Base-by-base conservation (phyloP, 1,140 invertebrate genomes). In the Nymphalis io region DNA sequence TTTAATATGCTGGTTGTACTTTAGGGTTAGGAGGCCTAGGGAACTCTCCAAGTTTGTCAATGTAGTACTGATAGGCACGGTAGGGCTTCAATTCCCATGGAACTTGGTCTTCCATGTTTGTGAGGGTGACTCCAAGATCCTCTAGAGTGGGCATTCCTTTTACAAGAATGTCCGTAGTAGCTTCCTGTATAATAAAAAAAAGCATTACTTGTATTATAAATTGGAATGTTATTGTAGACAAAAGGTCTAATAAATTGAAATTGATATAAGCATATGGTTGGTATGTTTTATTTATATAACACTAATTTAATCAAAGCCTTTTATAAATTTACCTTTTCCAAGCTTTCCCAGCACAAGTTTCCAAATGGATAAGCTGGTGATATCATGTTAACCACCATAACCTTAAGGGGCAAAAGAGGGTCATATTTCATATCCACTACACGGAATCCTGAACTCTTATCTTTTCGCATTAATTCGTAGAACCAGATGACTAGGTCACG, bases 91-190 rank as follows among this genome's bases (percentile, higher is more conserved):
- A 78, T 83, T 97, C 95, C 95, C 95, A 98, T 5, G 94, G 93
- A 12, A 96, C 94, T 87, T 95, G 94, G 57, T 95, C 93, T 86
- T 98, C 97, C 89, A 98, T 94, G 1, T 91, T 72, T 0, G 94
- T 96, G 44, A 97, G 91, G 51, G 87, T 91, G 0, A 99, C 94
- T 48, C 97, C 97, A 70, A 99, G 93, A 93, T 99, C 98, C 85
- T 97, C 96, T 51, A 99, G 86, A 0, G 95, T 97, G 18, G 96
- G 97, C 27, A 97, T 81, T 16, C 93, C 93, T 16, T 84, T 79
- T 3, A 93, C 74, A 10, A 96, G 88, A 16, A 87, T 83, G 87
- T 99, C 98, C 40, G 93, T 95, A 2, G 95, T 93, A 74, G 93
- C 93, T 89, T 98, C 97, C 94, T 97, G 86, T 18, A 72, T 11